Base-by-base conservation (phyloP, 1,140 invertebrate species). In the Maconellicoccus hirsutus region DNA sequence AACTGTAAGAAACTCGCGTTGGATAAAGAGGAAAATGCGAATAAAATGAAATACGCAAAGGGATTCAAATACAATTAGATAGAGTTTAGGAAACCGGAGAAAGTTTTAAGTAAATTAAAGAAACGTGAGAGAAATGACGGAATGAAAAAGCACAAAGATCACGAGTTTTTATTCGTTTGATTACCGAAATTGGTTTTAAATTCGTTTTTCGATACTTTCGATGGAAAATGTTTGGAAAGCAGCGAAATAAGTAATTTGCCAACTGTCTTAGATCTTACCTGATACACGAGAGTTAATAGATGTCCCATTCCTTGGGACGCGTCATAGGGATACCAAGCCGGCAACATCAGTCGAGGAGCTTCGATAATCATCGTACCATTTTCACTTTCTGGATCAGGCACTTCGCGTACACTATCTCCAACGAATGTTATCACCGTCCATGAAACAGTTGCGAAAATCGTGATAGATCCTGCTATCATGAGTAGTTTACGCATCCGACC, bases 401-500 rank as follows among this genome's bases (percentile, higher is more conserved):
- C 79, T n/a, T 83, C 79, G 72, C 87, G 86, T 0, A 85, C 83
- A 16, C 88, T 88, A 12, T 91, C 88, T 0, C 86, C 89, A 69
- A 90, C 83, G 80, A 91, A 91, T 0, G 89, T 91, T 19, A 91
- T 84, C 0, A 82, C 84, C 1, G 87, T 86, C 90, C 90, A 90
- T 7, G 83, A 82, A 80, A 75, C 26, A 71, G 76, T 74, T 7
- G 76, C 69, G n/a, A 75, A 23, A 0, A 88, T 72, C 0, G 88
- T 88, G 19, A 83, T 83, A 0, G 79, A 78, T 39, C 83, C 81
- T n/a, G 91, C 85, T 69, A 85, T 82, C 73, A 88, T 85, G 1
- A 91, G 78, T 0, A 91, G 78, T 72, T 84, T 84, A 21, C 89
- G 81, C 86, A 90, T 90, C 78, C 90, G 90, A n/a, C 84, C 85